phyloP scores from a whole-genome alignment of 2,113 vertebrate species.

The Pseudorectes ferrugineus region DNA sequence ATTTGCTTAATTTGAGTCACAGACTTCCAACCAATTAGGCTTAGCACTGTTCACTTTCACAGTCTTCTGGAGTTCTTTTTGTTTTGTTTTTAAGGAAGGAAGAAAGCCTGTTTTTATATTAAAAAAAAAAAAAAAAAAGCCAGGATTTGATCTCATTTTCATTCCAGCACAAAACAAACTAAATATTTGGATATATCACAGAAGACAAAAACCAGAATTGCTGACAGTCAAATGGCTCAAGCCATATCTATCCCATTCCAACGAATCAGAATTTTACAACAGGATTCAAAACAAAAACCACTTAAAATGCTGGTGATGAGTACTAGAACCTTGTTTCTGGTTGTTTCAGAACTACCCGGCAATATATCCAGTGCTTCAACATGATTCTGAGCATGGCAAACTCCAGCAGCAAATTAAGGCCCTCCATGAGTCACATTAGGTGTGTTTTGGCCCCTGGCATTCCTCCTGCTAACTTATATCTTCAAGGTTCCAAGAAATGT shows the following conservation, averaged over 20 bases:
- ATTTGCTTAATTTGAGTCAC: background rate
- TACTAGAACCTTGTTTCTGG: background rate
- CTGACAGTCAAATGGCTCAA: background rate
- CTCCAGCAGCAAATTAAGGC: background rate
- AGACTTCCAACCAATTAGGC: background rate
- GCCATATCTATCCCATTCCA: background rate
- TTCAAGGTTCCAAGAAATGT: background rate
- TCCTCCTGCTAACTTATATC: background rate
- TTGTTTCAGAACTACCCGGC: background rate
- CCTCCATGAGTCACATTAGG: background rate
- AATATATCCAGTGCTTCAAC: background rate
- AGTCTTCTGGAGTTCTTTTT: background rate
- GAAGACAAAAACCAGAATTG: background rate
- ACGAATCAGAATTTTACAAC: background rate
- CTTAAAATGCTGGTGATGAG: background rate
- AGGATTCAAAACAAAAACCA: background rate
- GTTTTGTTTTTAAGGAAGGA: background rate
- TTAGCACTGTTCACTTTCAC: background rate
- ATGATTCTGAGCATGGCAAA: background rate
- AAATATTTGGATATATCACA: background rate
- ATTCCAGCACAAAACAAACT: background rate
- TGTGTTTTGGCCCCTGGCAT: background rate
- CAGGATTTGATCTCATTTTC: background rate
- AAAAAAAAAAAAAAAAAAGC: background rate
- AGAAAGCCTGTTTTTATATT: background rate